Conservation (phyloP, 2,888 invertebrate species). For the Teleiodes luculella region DNA sequence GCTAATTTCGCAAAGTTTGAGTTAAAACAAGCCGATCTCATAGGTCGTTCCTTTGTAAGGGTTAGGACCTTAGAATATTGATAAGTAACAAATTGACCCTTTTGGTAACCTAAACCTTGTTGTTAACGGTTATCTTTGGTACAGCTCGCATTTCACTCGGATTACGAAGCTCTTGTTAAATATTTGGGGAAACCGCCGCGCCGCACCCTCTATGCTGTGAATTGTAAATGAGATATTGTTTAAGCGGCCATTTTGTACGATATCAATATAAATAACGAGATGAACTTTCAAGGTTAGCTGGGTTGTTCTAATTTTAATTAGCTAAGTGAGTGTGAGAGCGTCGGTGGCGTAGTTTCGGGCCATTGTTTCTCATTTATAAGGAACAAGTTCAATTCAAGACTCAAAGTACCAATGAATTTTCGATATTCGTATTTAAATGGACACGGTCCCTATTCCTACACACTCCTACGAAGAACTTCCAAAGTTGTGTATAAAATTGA, state of each 20-base stretch:
- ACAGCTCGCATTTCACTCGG: slow-evolving; percentile 5
- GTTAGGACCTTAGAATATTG: slow-evolving; percentile 6
- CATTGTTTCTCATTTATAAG: too few species aligned
- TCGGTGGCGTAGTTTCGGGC: too few species aligned
- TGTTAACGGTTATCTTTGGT: slow-evolving; percentile 14
- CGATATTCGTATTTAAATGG: too few species aligned
- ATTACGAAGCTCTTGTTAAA: not conserved
- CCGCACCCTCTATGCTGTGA: not conserved
- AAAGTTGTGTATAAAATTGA: too few species aligned
- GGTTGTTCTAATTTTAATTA: too few species aligned
- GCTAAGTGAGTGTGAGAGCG: too few species aligned
- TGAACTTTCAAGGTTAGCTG: too few species aligned
- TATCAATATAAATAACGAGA: too few species aligned
- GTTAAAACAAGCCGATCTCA: not conserved
- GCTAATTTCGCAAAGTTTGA: not conserved
- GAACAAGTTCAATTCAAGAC: too few species aligned
- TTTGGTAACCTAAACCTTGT: slow-evolving; percentile 12
- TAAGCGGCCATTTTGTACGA: not conserved
- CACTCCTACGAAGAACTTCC: too few species aligned
- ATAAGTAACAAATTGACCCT: slow-evolving; percentile 12
- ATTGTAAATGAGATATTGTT: slow-evolving; percentile 17
- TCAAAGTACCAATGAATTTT: too few species aligned
- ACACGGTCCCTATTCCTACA: too few species aligned
- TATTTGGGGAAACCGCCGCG: not conserved
- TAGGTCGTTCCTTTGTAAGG: not conserved